phyloP scores from a whole-genome alignment of 2,113 vertebrate genomes.

The Chlorodrepanis virens region DNA sequence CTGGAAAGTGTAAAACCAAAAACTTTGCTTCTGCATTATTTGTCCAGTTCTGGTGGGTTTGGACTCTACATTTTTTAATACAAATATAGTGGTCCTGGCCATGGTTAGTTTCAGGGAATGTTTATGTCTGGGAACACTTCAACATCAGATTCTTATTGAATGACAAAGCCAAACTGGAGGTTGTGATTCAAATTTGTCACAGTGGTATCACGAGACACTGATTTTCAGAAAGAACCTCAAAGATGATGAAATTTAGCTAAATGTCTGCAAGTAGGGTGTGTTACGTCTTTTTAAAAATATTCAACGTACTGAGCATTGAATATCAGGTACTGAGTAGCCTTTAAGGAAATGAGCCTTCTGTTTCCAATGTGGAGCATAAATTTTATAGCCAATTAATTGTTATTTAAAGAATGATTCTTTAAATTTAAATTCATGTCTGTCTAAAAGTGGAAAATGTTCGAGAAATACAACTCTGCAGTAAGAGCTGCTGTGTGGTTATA shows the following conservation, averaged over 20 bases:
- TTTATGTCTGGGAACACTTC: background rate
- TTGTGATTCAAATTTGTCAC: background rate
- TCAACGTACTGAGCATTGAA: background rate
- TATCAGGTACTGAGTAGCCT: background rate
- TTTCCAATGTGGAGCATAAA: background rate
- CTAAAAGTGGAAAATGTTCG: background rate
- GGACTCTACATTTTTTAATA: background rate
- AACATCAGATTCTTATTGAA: background rate
- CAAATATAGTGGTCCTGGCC: background rate
- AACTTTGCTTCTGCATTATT: background rate
- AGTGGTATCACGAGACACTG: background rate
- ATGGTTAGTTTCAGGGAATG: background rate
- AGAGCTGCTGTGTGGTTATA: background rate
- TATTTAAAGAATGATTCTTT: background rate
- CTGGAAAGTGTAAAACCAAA: background rate
- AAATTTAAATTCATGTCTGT: background rate
- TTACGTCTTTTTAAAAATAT: background rate
- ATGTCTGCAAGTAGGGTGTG: background rate
- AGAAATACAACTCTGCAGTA: background rate
- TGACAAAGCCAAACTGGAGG: background rate
- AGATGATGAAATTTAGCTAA: background rate
- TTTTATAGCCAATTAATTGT: background rate
- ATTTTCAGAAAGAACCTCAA: background rate
- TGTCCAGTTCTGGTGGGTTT: background rate
- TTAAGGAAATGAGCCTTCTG: background rate